Evolutionary conservation across 1,140 invertebrate species (phyloP).

Genomic region (Heliconius eleuchia): DNA sequence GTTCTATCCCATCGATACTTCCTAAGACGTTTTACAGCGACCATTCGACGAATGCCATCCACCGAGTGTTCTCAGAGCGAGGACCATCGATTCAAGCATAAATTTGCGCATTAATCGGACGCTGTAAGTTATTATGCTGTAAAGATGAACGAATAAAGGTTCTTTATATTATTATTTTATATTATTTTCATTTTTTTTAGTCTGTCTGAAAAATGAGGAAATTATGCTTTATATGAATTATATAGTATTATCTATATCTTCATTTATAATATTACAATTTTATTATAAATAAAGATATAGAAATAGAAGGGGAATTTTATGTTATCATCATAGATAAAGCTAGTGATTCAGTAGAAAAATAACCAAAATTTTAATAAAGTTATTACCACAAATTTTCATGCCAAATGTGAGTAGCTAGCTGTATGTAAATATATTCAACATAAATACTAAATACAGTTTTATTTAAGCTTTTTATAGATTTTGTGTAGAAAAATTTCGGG

Average conservation of each 20-base stretch:
- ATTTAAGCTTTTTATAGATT: conserved; percentile 27
- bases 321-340: neutral
- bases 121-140: neutral
- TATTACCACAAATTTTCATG: neutral
- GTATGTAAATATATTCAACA: neutral
- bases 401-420: neutral
- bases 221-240: too few relatives aligned
- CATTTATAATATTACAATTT: too few relatives aligned
- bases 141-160: neutral
- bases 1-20: conserved; percentile 29
- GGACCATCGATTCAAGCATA: conserved; percentile 34
- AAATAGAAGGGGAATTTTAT: too few relatives aligned
- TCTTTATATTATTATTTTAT: too few relatives aligned
- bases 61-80: conserved; percentile 37
- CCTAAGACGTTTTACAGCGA: conserved; percentile 38
- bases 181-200: too few relatives aligned
- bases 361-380: neutral
- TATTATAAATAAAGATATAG: too few relatives aligned
- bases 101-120: conserved; percentile 25
- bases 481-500: conserved; percentile 30
- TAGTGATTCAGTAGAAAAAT: neutral
- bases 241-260: too few relatives aligned
- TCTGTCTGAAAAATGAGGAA: too few relatives aligned
- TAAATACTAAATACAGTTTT: neutral
- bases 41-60: conserved; percentile 40